phyloP scores from a whole-genome alignment of 2,797 vertebrate genomes.

The Notolabrus celidotus region DNA sequence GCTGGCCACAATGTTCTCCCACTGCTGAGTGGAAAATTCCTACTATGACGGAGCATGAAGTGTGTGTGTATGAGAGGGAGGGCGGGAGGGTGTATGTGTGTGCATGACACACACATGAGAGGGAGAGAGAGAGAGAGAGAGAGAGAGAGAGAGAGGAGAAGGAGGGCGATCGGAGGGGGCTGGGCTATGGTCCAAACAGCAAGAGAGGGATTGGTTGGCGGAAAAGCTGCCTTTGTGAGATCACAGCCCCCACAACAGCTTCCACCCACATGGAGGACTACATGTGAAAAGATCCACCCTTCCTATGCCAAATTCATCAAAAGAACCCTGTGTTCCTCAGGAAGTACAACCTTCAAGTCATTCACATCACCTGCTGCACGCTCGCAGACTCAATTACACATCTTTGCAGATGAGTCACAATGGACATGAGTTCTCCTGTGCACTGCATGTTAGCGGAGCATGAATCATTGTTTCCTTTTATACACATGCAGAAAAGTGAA shows the following conservation, averaged over 20 bases:
- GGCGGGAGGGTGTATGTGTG: constrained; percentile 10
- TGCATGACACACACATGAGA: constrained; percentile 44
- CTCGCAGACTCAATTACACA: constrained; percentile 18
- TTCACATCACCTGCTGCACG: constrained; percentile 25
- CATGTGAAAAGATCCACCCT: constrained; percentile 44
- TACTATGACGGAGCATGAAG: constrained; percentile 68
- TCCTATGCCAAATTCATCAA: constrained; percentile 6
- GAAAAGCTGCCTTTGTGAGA: constrained; percentile 86
- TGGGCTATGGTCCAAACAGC: constrained; percentile 63
- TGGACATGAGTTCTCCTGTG: not conserved
- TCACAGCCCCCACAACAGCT: constrained; percentile 86
- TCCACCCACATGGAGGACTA: constrained; percentile 66
- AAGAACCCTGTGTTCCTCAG: not conserved
- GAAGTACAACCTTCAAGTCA: constrained; percentile 27
- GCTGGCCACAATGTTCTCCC: constrained; percentile 76
- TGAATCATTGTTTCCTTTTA: constrained; percentile 4
- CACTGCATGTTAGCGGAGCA: fast-evolving
- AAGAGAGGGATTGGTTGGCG: constrained; percentile 73
- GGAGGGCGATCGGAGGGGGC: constrained; percentile 61
- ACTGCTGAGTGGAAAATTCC: constrained; percentile 84
- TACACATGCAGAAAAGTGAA: not conserved
- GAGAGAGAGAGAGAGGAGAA: constrained; percentile 29
- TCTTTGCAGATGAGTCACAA: constrained; percentile 19
- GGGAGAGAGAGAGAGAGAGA: constrained; percentile 26
- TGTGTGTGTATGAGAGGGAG: constrained; percentile 45